Percentiles rank a stretch among this genome's conserved stretches.
Conservation (phyloP, 2,797 vertebrate species). For the Leptodactylus fallax region DNA sequence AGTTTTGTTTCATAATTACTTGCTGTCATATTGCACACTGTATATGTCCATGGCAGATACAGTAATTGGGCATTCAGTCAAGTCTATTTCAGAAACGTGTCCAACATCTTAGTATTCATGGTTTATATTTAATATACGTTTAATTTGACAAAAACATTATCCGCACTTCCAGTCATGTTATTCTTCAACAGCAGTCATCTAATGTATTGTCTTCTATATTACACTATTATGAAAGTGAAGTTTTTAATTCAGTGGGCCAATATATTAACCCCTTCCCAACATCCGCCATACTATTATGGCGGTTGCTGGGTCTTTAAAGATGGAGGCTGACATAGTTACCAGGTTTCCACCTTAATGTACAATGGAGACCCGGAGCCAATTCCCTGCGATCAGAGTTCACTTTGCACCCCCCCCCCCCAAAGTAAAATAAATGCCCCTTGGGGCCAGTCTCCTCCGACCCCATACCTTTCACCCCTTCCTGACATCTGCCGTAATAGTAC, state of each 20-base stretch:
- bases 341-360: too few relatives aligned
- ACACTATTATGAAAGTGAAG: background rate
- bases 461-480: too few relatives aligned
- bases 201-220: background rate
- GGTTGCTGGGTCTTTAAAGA: too few relatives aligned
- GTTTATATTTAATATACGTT: background rate
- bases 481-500: too few relatives aligned
- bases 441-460: too few relatives aligned
- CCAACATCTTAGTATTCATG: background rate
- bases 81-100: conserved; percentile 35
- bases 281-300: too few relatives aligned
- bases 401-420: too few relatives aligned
- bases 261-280: too few relatives aligned
- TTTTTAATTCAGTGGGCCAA: background rate
- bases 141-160: background rate
- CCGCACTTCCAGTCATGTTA: background rate
- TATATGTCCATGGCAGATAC: conserved; percentile 27
- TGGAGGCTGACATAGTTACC: too few relatives aligned
- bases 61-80: conserved; percentile 45
- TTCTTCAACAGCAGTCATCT: background rate
- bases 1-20: conserved; percentile 62
- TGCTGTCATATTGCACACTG: conserved; percentile 55
- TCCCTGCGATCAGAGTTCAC: too few relatives aligned
- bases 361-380: too few relatives aligned
- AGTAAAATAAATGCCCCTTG: too few relatives aligned